Evolutionary conservation across 2,888 invertebrate genomes (phyloP).

Genomic region (Acutogordius australiensis): DNA sequence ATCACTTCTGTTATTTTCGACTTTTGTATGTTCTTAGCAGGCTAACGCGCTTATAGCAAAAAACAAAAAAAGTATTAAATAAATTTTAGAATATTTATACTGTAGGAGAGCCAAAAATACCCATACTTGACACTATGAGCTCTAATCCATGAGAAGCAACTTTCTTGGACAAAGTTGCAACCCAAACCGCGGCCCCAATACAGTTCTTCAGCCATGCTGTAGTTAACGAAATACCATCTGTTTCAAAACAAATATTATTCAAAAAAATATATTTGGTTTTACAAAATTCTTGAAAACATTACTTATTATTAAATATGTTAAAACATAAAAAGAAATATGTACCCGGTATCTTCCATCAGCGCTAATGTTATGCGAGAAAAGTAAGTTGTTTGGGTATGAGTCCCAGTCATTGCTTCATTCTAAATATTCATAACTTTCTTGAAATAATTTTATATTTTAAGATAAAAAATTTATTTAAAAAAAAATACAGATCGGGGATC

Average conservation of each 20-base stretch:
- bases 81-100: too few species aligned
- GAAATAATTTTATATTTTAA: too few species aligned
- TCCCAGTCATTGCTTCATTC: conserved; percentile 98
- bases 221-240: conserved; percentile 52
- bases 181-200: conserved; percentile 69
- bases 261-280: not conserved
- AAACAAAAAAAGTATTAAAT: too few species aligned
- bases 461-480: too few species aligned
- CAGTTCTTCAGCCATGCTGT: conserved; percentile 44
- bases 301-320: too few species aligned
- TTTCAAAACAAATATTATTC: conserved; percentile 6
- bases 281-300: not conserved
- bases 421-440: conserved; percentile 26
- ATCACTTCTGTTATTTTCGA: too few species aligned
- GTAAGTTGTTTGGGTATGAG: conserved; percentile 85
- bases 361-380: conserved; percentile 79
- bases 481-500: too few species aligned
- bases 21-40: too few species aligned
- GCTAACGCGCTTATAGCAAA: too few species aligned
- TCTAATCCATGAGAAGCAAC: conserved; percentile 86
- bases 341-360: conserved; percentile 78
- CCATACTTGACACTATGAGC: too few species aligned
- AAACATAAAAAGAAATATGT: not conserved
- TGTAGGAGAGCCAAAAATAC: too few species aligned
- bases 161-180: conserved; percentile 66